These are phyloP conservation scores for Hypselothyrea guttata DNA, from an alignment of 2,888 invertebrate species.

Conservation along the genomic window DNA sequence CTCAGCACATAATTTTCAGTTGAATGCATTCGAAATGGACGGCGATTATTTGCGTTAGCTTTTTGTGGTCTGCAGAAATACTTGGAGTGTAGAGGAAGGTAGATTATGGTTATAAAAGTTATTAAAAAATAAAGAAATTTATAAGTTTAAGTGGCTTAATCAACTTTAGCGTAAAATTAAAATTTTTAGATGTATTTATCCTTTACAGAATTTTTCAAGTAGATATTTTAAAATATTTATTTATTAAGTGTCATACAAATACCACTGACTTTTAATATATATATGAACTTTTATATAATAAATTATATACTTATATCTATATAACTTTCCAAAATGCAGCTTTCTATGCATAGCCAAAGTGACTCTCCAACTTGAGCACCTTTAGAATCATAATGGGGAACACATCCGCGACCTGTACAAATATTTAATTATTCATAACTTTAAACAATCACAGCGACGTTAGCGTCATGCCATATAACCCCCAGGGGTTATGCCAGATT, in stretches of 20 bases:
- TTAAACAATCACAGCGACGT: slow-evolving; percentile 76
- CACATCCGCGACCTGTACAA: slow-evolving; percentile 63
- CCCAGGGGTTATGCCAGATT: slow-evolving; percentile 39
- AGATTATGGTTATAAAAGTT: neutral
- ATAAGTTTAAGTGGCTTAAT: too few relatives aligned
- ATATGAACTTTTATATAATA: too few relatives aligned
- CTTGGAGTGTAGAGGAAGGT: slow-evolving; percentile 8
- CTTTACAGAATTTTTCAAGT: too few relatives aligned
- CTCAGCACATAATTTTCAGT: slow-evolving; percentile 43
- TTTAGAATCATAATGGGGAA: neutral
- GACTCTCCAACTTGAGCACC: neutral
- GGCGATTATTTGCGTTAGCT: slow-evolving; percentile 65
- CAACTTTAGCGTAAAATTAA: too few relatives aligned
- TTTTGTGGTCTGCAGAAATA: slow-evolving; percentile 29
- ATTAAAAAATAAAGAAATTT: too few relatives aligned
- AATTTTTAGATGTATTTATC: too few relatives aligned
- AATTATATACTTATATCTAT: too few relatives aligned
- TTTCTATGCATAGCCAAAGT: neutral
- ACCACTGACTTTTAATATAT: too few relatives aligned
- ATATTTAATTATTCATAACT: slow-evolving; percentile 83
- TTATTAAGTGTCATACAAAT: too few relatives aligned
- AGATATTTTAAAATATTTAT: too few relatives aligned
- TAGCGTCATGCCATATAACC: slow-evolving; percentile 61
- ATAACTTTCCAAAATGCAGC: too few relatives aligned
- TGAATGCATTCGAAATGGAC: slow-evolving; percentile 42